Percentiles rank a stretch among this genome's conserved stretches.
These are phyloP conservation scores for Argyrosomus regius DNA, from an alignment of 2,797 vertebrate species.

Conservation along the genomic window DNA sequence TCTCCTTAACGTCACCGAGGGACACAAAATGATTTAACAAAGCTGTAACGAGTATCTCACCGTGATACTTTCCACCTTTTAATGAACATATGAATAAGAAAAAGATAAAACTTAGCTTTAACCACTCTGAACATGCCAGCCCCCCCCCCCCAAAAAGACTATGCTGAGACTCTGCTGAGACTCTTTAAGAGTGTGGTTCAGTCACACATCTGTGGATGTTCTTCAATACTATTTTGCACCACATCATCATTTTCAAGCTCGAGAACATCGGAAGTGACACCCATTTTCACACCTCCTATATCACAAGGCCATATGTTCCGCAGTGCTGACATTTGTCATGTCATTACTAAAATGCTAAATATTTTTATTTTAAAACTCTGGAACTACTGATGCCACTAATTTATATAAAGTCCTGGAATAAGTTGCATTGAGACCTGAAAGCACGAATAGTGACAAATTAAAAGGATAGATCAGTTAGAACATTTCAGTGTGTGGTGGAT, in stretches of 20 bases:
- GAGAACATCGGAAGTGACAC: no score
- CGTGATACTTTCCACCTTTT: neutral
- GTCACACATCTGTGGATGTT: neutral
- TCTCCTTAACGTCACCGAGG: neutral
- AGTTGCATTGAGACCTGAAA: neutral
- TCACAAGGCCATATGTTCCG: neutral
- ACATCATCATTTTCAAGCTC: neutral
- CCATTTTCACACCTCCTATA: neutral
- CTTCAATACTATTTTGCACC: neutral
- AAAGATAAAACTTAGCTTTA: no score
- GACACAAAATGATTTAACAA: slow-evolving; percentile 3
- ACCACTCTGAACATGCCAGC: no score
- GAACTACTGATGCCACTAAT: neutral
- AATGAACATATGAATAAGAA: neutral
- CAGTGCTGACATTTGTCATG: neutral
- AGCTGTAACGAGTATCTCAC: neutral
- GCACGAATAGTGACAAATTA: neutral
- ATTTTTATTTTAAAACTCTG: no score
- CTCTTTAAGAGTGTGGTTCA: neutral
- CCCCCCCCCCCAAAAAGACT: neutral
- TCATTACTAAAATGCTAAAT: neutral
- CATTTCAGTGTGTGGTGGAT: neutral
- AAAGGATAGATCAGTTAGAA: neutral
- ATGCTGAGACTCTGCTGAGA: neutral
- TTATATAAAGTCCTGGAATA: neutral